Evolutionary conservation across 2,113 vertebrate genomes (phyloP), one percentile per base, ranked within the genome.

Genomic region (Acanthochromis polyacanthus): DNA sequence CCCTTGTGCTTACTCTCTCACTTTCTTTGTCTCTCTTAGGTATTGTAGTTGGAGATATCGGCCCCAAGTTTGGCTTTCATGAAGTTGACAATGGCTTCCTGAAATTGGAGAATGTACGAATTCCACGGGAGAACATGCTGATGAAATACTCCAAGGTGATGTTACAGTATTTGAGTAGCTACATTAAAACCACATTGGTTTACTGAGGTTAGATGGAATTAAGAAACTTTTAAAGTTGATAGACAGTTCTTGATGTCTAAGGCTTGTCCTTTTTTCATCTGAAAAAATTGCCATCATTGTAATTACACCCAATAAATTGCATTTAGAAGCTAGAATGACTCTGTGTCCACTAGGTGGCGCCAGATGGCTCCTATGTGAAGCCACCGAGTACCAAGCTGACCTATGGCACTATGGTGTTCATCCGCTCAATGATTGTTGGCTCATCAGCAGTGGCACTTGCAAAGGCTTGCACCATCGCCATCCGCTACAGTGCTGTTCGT

Each of bases 371-470:
- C 0, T 99, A 99, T 0, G 78, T 97, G 91, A 97, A 98, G 50
- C 98, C 98, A 0, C 78, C 97, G 3, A 99, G 94, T 82, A 94
- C 96, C 90, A 99, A 99, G 88, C 95, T 99, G 82, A 99, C 97
- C 0, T 99, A 99, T 0, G 97, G 98, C 71, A 99, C 98, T 81
- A 99, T 99, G 98, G 98, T 99, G 77, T 99, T 99, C 45, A 95
- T 99, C 90, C 95, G 98, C 28, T 96, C 97, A 17, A 82, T 96
- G 80, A 97, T 99, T 0, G 97, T 99, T 1, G 95, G 96, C 0
- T 93, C 95, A 28, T 93, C 98, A 0, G 96, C 95, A 25, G 89
- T 74, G 0, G 86, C 85, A 3, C 92, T 99, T 10, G 93, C 97
- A 10, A 96, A 97, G 32, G 91, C 97, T 0, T 97, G 96, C 84